Evolutionary conservation across 1,140 invertebrate species (phyloP).

Genomic region (Adelges cooleyi): DNA sequence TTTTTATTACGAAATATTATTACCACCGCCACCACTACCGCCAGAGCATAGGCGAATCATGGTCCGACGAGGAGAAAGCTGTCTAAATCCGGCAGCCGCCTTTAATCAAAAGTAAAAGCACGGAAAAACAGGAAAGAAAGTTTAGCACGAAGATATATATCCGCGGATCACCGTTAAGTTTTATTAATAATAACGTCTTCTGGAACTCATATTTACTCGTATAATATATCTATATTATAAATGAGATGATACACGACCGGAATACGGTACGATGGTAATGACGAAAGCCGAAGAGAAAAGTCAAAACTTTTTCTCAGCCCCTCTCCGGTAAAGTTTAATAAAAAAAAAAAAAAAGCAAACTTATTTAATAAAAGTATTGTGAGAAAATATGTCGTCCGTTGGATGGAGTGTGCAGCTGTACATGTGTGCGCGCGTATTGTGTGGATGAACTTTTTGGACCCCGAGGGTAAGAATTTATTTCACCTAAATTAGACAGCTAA

Average conservation of each 20-base stretch:
- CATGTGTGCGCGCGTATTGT: constrained; percentile 1
- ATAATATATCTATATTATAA: constrained; percentile 20
- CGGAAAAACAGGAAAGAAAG: constrained; percentile 1
- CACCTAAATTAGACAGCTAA: background rate
- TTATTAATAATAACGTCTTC: constrained; percentile 28
- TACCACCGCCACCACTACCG: background rate
- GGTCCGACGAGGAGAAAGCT: background rate
- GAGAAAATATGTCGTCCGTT: constrained; percentile 17
- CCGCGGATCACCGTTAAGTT: constrained; percentile 28
- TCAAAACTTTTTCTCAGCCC: constrained; percentile 15
- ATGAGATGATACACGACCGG: constrained; percentile 27
- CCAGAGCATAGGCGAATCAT: background rate
- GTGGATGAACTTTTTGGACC: constrained; percentile 11
- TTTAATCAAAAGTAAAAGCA: constrained; percentile 26
- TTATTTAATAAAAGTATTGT: constrained; percentile 25
- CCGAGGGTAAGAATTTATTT: constrained; percentile 11
- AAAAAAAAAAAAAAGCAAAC: constrained; percentile 16
- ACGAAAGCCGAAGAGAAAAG: constrained; percentile 3
- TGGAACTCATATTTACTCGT: constrained; percentile 24
- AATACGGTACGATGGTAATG: constrained; percentile 7
- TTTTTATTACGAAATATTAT: constrained; percentile 27
- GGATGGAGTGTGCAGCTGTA: background rate
- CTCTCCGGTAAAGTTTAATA: too few relatives aligned
- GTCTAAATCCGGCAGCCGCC: constrained; percentile 12
- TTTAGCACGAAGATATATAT: constrained; percentile 24